Percentiles rank a stretch among this genome's conserved stretches.
Conservation (phyloP, 2,888 invertebrate species). For the Sipha maydis region DNA sequence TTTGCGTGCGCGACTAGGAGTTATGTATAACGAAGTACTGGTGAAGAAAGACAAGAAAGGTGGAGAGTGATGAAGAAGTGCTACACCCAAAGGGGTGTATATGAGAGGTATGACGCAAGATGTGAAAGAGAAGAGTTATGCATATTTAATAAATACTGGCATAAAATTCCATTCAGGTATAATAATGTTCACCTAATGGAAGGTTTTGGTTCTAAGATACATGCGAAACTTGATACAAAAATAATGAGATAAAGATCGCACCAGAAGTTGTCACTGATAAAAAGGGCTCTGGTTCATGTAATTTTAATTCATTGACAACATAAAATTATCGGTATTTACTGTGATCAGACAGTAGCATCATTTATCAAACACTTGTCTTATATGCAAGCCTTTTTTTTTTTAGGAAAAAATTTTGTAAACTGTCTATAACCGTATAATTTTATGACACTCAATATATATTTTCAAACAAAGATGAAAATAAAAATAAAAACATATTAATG, state of each 20-base stretch:
- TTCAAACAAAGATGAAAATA: no score
- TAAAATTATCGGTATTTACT: not conserved
- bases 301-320: not conserved
- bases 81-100: no score
- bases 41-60: not conserved
- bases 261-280: not conserved
- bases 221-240: slow-evolving; percentile 30
- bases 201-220: not conserved
- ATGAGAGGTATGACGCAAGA: not conserved
- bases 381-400: no score
- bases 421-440: no score
- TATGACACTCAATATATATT: no score
- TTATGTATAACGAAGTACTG: not conserved
- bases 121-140: not conserved
- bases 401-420: no score
- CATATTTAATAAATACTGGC: slow-evolving; percentile 41
- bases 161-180: slow-evolving; percentile 4
- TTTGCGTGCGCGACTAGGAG: not conserved
- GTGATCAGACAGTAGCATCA: not conserved
- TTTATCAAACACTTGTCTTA: not conserved
- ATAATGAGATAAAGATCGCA: slow-evolving; percentile 31
- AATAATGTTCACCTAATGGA: slow-evolving; percentile 29
- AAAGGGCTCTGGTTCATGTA: not conserved
- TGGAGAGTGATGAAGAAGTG: no score
- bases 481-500: no score